Conservation (phyloP, 1,140 invertebrate genomes). For the Drosophila ercepeae region DNA sequence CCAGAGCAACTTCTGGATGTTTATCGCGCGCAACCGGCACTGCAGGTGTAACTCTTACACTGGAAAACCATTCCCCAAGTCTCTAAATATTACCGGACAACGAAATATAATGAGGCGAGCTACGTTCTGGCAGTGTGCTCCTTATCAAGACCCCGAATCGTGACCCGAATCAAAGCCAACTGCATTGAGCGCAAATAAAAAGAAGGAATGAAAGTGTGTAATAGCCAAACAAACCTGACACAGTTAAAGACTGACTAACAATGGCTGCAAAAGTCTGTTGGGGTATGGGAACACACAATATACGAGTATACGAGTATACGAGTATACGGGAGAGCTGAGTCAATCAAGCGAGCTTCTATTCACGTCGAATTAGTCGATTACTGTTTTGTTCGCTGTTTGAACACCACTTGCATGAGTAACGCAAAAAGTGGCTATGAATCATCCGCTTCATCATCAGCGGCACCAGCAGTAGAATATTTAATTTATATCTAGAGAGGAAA, state of each 20-base stretch:
- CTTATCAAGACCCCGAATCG: conserved; percentile 52
- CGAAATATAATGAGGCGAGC: no score
- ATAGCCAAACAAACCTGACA: conserved; percentile 46
- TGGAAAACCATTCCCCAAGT: neutral
- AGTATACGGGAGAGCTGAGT: conserved; percentile 21
- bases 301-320: no score
- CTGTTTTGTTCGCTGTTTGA: conserved; percentile 1
- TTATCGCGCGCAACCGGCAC: conserved; percentile 18
- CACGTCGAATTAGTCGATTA: conserved; percentile 45
- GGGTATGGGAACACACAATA: neutral
- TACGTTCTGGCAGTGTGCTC: conserved; percentile 14
- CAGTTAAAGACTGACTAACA: conserved; percentile 37
- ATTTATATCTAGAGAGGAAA: conserved; percentile 23
- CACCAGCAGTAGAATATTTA: conserved; percentile 11
- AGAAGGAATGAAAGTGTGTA: conserved; percentile 36
- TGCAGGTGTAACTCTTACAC: conserved; percentile 19
- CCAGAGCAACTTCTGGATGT: conserved; percentile 35
- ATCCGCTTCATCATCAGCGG: conserved; percentile 1
- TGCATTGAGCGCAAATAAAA: conserved; percentile 47
- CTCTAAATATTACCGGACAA: no score
- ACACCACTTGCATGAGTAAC: conserved; percentile 23
- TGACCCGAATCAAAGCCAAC: conserved; percentile 67
- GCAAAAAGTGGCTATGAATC: conserved; percentile 13
- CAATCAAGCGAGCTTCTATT: conserved; percentile 40
- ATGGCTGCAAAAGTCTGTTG: neutral